Evolutionary conservation across 2,797 vertebrate species (phyloP).

Genomic region (Betta splendens): DNA sequence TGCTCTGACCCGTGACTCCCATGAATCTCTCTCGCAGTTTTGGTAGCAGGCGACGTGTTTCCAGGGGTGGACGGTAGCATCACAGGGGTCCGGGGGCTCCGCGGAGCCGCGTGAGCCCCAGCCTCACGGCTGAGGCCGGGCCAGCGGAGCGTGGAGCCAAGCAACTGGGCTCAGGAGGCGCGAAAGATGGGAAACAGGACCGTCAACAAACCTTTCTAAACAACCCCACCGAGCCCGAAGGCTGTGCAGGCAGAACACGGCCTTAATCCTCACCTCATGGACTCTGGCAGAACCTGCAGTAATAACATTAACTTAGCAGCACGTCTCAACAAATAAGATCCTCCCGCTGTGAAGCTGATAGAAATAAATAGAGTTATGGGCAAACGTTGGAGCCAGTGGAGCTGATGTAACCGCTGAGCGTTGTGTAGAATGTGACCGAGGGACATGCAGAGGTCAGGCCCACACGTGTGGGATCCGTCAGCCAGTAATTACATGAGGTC

Average conservation of each 20-base stretch:
- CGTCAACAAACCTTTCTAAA: slow-evolving; percentile 76
- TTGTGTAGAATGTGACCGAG: neutral
- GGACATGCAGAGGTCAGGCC: slow-evolving; percentile 42
- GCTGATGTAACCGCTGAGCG: slow-evolving; percentile 68
- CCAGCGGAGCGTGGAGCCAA: slow-evolving; percentile 51
- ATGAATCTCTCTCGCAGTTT: neutral
- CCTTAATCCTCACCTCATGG: slow-evolving; percentile 69
- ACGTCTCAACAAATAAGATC: slow-evolving; percentile 37
- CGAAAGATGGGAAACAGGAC: slow-evolving; percentile 64
- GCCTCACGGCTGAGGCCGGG: slow-evolving; percentile 57
- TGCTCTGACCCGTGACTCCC: neutral
- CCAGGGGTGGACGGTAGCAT: slow-evolving; percentile 64
- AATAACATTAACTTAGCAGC: slow-evolving; percentile 29
- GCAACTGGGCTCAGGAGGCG: slow-evolving; percentile 66
- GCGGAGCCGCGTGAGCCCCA: slow-evolving; percentile 63
- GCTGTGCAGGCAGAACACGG: slow-evolving; percentile 39
- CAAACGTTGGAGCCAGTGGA: neutral
- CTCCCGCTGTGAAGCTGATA: neutral
- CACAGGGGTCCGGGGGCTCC: slow-evolving; percentile 55
- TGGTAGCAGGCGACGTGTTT: slow-evolving; percentile 22
- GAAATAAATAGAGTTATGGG: slow-evolving; percentile 32
- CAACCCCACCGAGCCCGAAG: slow-evolving; percentile 62
- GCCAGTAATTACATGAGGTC: slow-evolving; percentile 63
- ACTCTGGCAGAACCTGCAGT: slow-evolving; percentile 28
- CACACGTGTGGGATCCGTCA: slow-evolving; percentile 73